phyloP scores from a whole-genome alignment of 2,113 vertebrate genomes.

The Leptodactylus fuscus region DNA sequence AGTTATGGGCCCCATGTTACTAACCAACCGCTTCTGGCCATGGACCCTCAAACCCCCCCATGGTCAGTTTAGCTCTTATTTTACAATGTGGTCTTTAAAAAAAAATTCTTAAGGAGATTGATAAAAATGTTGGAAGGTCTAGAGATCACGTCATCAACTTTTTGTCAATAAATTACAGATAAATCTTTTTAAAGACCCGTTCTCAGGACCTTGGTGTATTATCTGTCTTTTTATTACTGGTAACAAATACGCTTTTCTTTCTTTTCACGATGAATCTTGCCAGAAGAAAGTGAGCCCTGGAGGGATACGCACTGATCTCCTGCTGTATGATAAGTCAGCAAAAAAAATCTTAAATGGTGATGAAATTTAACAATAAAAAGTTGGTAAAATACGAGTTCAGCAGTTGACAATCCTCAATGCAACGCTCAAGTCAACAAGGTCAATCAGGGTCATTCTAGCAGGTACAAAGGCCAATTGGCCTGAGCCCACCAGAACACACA shows the following conservation, averaged over 20 bases:
- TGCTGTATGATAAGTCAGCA: background rate
- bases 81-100: background rate
- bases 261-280: slow-evolving; percentile 2
- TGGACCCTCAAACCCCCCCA: too few species aligned
- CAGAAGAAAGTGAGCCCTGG: slow-evolving; percentile 16
- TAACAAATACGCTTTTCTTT: slow-evolving; percentile 1
- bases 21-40: too few species aligned
- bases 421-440: slow-evolving; percentile 33
- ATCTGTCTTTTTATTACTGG: background rate
- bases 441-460: slow-evolving; percentile 67
- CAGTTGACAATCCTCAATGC: slow-evolving; percentile 8
- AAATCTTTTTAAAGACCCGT: background rate
- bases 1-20: too few species aligned
- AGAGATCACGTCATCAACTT: background rate
- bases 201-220: background rate
- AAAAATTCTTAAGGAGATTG: too few species aligned
- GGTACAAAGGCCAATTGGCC: slow-evolving; percentile 53
- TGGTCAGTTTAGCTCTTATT: background rate
- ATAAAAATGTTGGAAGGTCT: background rate
- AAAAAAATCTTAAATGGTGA: slow-evolving; percentile 14
- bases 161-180: background rate
- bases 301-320: background rate
- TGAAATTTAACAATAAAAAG: slow-evolving; percentile 30
- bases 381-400: slow-evolving; percentile 28
- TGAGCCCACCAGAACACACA: background rate